Percentiles rank a stretch among this genome's conserved stretches.
Conservation (phyloP, 2,113 vertebrate species). For the Elephantulus edwardii region DNA sequence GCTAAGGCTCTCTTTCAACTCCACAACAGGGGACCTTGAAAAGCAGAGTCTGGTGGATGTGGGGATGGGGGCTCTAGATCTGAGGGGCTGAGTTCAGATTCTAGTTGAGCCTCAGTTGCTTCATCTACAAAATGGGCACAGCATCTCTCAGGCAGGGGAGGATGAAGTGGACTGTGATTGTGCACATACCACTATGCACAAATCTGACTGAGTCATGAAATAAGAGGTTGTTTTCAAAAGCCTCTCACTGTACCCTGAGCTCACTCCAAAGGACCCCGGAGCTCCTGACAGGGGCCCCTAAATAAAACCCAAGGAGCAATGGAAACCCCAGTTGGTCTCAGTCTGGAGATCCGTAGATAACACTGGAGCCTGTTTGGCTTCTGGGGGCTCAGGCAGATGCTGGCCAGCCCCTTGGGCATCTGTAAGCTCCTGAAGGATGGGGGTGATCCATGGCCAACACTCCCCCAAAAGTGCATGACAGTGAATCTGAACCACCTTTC, state of each 20-base stretch:
- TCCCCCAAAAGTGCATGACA: too few species aligned
- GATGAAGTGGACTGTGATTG: not conserved
- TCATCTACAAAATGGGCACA: not conserved
- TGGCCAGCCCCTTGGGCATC: not conserved
- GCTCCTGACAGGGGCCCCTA: not conserved
- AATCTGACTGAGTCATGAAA: fast-evolving
- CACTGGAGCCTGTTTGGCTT: not conserved
- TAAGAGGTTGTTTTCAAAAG: too few species aligned
- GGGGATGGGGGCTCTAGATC: not conserved
- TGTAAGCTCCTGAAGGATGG: too few species aligned
- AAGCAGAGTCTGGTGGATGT: not conserved
- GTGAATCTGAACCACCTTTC: too few species aligned
- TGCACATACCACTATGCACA: not conserved
- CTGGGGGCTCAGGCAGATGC: not conserved
- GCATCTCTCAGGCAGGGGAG: fast-evolving
- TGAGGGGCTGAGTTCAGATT: not conserved
- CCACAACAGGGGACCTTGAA: not conserved
- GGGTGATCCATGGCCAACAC: not conserved
- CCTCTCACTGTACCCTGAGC: too few species aligned
- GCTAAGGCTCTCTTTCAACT: too few species aligned
- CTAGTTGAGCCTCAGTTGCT: not conserved
- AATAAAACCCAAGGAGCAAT: not conserved
- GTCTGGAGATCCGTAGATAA: not conserved
- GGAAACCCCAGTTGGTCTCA: not conserved
- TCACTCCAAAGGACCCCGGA: too few species aligned